Evolutionary conservation across 1,140 invertebrate genomes (phyloP).

Genomic region (Brachionus rubens): DNA sequence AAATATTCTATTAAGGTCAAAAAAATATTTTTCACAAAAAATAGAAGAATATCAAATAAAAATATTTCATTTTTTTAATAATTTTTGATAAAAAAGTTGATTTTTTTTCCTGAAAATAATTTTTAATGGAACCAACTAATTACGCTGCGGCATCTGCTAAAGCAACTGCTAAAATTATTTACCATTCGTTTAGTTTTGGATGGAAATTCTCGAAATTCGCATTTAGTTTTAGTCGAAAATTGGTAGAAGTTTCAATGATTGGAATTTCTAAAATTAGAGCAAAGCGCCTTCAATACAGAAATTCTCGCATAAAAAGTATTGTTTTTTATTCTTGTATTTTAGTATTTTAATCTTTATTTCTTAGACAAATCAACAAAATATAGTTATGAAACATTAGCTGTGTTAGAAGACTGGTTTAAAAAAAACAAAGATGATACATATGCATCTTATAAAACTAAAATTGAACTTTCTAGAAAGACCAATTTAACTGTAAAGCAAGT

Average conservation of each 20-base stretch:
- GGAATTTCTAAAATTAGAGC: slow-evolving; percentile 28
- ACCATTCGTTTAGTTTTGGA: slow-evolving; percentile 2
- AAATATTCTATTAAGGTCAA: too few species aligned
- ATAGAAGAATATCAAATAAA: background rate
- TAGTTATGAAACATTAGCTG: background rate
- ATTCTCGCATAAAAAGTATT: background rate
- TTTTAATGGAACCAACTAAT: background rate
- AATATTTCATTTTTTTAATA: too few species aligned
- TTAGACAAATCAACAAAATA: slow-evolving; percentile 24
- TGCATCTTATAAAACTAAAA: slow-evolving; percentile 6
- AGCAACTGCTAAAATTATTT: background rate
- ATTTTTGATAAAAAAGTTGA: too few species aligned
- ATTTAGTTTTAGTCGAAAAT: slow-evolving; percentile 22
- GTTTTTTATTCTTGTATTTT: background rate
- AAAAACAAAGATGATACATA: background rate
- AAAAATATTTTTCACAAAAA: too few species aligned
- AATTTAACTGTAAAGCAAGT: slow-evolving; percentile 16
- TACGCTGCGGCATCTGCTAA: background rate
- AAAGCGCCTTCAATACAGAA: slow-evolving; percentile 3
- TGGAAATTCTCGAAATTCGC: slow-evolving; percentile 5
- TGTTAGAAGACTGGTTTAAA: slow-evolving; percentile 6
- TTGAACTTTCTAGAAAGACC: background rate
- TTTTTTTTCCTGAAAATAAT: background rate
- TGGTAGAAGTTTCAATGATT: background rate
- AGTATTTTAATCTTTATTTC: background rate